phyloP scores from a whole-genome alignment of 2,888 invertebrate species.

The Oconnorella tubifera region DNA sequence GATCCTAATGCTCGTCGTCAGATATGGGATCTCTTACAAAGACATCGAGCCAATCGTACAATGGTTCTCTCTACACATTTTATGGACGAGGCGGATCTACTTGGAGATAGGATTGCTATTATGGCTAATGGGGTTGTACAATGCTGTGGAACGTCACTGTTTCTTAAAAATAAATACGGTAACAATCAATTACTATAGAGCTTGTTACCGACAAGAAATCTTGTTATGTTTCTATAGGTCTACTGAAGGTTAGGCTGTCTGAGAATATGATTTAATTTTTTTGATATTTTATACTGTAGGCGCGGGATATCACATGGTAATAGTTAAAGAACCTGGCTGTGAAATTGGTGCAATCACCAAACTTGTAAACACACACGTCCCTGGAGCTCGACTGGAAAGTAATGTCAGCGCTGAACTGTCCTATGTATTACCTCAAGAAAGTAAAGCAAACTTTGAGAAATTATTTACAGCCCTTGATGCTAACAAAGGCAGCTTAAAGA shows the following conservation, averaged over 20 bases:
- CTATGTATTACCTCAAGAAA: constrained; percentile 48
- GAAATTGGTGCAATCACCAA: constrained; percentile 60
- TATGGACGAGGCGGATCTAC: constrained; percentile 84
- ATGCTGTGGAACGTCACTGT: constrained; percentile 72
- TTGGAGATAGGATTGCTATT: constrained; percentile 82
- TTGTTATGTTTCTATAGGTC: too few species aligned
- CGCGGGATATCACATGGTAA: constrained; percentile 74
- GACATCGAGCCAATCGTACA: constrained; percentile 65
- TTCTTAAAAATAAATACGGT: constrained; percentile 76
- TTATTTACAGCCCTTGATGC: constrained; percentile 46
- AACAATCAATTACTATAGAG: too few species aligned
- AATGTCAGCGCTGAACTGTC: constrained; percentile 49
- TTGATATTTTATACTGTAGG: too few species aligned
- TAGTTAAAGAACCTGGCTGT: constrained; percentile 63
- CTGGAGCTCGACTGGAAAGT: constrained; percentile 63
- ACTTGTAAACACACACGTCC: constrained; percentile 65
- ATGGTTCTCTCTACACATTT: constrained; percentile 73
- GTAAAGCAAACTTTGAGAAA: constrained; percentile 41
- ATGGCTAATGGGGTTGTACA: constrained; percentile 76
- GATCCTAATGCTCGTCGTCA: constrained; percentile 61
- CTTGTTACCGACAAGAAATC: too few species aligned
- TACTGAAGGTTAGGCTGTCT: too few species aligned
- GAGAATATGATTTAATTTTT: too few species aligned
- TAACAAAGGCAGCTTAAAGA: constrained; percentile 60
- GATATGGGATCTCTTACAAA: constrained; percentile 72